Conservation (phyloP, 2,113 vertebrate genomes). For the Eidolon helvum region DNA sequence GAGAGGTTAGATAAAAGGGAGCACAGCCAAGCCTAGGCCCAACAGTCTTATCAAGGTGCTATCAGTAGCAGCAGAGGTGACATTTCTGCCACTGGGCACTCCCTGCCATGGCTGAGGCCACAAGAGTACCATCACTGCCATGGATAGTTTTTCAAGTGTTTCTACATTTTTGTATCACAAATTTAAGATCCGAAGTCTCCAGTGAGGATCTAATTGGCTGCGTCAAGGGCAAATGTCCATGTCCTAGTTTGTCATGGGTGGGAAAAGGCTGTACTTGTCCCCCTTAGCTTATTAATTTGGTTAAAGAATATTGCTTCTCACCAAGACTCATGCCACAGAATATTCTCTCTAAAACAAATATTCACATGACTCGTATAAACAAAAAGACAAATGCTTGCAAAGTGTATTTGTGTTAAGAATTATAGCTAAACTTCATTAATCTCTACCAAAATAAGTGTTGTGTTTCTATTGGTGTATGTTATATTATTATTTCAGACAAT, state of each 20-base stretch:
- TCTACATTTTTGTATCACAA: background rate
- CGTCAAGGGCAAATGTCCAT: background rate
- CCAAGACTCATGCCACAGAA: background rate
- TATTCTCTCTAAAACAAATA: background rate
- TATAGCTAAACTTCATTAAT: background rate
- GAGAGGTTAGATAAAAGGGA: background rate
- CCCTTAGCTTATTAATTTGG: background rate
- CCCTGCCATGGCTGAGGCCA: background rate
- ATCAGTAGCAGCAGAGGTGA: background rate
- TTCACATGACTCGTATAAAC: background rate
- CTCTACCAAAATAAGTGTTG: background rate
- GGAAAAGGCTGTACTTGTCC: background rate
- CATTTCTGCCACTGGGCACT: background rate
- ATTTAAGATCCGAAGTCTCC: background rate
- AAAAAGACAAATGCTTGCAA: background rate
- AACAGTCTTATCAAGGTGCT: background rate
- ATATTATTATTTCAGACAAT: background rate
- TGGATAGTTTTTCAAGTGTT: background rate
- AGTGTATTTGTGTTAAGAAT: background rate
- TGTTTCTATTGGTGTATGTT: background rate
- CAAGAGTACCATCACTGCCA: background rate
- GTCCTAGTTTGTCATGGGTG: rapidly evolving
- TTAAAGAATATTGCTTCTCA: background rate
- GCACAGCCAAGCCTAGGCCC: background rate
- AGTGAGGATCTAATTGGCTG: background rate